A percentile compares a stretch with the other conserved stretches of the same genome.
Evolutionary conservation across 2,888 invertebrate species (phyloP).

Genomic region (Heliothis peltigera): DNA sequence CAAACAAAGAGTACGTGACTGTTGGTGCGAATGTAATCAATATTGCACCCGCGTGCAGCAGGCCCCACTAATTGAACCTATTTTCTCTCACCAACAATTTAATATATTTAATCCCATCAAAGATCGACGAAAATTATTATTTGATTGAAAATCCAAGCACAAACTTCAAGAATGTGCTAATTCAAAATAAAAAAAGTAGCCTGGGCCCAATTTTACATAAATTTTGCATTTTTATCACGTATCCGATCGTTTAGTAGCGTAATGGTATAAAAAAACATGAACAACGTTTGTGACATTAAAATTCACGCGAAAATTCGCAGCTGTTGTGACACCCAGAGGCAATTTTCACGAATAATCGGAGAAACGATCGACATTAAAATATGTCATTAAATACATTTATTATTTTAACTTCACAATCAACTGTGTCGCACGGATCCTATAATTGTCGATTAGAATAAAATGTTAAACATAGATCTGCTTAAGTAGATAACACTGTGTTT

Average conservation of each 20-base stretch:
- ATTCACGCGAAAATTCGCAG: conserved; percentile 49
- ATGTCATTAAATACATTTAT: conserved; percentile 33
- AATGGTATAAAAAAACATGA: conserved; percentile 28
- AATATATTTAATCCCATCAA: conserved; percentile 37
- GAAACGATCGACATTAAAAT: conserved; percentile 29
- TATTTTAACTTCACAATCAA: conserved; percentile 22
- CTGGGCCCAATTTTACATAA: conserved; percentile 8
- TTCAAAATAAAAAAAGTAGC: not conserved
- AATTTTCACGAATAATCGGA: conserved; percentile 29
- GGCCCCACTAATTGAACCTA: conserved; percentile 51
- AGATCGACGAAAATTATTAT: conserved; percentile 6
- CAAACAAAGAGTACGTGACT: conserved; percentile 56
- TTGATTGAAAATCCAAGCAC: conserved; percentile 13
- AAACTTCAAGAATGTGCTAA: conserved; percentile 4
- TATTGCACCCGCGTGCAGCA: conserved; percentile 54
- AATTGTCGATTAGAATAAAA: conserved; percentile 1
- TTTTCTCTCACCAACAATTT: conserved; percentile 36
- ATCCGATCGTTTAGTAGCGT: conserved; percentile 19
- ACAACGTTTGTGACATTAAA: conserved; percentile 30
- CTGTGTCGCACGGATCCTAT: not conserved
- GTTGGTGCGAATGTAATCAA: conserved; percentile 53
- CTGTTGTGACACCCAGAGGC: conserved; percentile 32
- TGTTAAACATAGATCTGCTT: not conserved
- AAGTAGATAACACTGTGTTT: not conserved
- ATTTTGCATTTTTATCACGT: conserved; percentile 21